These are phyloP conservation scores for Drosophila mojavensis DNA, from an alignment of 1,140 invertebrate species.

Conservation along the genomic window DNA sequence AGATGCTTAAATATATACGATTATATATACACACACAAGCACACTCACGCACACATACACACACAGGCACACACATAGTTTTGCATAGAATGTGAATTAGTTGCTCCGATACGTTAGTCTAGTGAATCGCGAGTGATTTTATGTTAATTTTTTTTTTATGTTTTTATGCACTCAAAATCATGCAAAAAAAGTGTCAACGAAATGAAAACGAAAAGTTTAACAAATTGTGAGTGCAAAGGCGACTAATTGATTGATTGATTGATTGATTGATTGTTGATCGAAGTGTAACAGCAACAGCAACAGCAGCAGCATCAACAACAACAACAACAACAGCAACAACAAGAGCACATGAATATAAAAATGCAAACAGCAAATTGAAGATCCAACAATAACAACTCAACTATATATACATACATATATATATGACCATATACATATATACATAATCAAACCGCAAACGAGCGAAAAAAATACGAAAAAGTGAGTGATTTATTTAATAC, in stretches of 20 bases:
- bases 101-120: constrained; percentile 29
- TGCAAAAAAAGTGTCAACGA: constrained; percentile 27
- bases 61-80: constrained; percentile 17
- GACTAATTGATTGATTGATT: constrained; percentile 9
- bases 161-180: constrained; percentile 17
- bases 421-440: not conserved
- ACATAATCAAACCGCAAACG: constrained; percentile 39
- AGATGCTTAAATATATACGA: constrained; percentile 22
- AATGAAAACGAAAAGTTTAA: constrained; percentile 43
- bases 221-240: constrained; percentile 25
- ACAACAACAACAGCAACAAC: not conserved
- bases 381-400: constrained; percentile 7
- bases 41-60: not conserved
- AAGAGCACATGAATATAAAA: constrained; percentile 31
- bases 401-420: not conserved
- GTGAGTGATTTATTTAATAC: constrained; percentile 68
- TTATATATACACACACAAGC: not conserved
- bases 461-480: constrained; percentile 53
- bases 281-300: constrained; percentile 14
- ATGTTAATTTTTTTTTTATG: constrained; percentile 30
- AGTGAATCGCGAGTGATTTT: constrained; percentile 49
- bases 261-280: constrained; percentile 38
- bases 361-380: constrained; percentile 42
- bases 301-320: not conserved
- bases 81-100: constrained; percentile 32